Evolutionary conservation across 2,797 vertebrate species (phyloP).

Genomic region (Muraenolepis orangiensis): DNA sequence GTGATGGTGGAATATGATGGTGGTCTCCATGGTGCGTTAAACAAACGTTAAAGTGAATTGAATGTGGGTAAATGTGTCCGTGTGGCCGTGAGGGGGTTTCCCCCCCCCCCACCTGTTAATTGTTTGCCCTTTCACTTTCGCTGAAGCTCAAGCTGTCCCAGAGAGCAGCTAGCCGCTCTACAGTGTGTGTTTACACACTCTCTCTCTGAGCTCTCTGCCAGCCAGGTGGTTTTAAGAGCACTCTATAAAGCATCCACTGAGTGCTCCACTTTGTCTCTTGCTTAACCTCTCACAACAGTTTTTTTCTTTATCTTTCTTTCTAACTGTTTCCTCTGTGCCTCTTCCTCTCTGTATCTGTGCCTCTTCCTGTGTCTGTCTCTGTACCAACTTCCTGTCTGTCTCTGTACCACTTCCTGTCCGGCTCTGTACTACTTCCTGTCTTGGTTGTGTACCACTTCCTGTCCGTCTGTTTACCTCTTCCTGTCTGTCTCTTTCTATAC

Average conservation of each 20-base stretch:
- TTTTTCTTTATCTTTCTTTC: slow-evolving; percentile 78
- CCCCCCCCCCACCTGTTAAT: too few relatives aligned
- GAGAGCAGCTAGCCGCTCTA: not conserved
- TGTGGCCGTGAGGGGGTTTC: not conserved
- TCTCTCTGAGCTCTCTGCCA: not conserved
- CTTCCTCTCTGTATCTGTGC: slow-evolving; percentile 16
- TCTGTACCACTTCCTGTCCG: not conserved
- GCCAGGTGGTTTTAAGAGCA: not conserved
- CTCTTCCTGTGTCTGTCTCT: not conserved
- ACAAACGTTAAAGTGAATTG: not conserved
- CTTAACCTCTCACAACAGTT: slow-evolving; percentile 47
- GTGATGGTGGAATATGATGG: not conserved
- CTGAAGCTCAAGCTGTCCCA: not conserved
- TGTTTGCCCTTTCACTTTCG: not conserved
- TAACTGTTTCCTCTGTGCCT: slow-evolving; percentile 69
- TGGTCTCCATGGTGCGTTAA: not conserved
- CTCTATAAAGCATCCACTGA: slow-evolving; percentile 7
- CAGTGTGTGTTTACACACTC: not conserved
- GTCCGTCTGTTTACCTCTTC: slow-evolving; percentile 55
- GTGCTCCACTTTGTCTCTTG: slow-evolving; percentile 36
- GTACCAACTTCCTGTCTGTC: not conserved
- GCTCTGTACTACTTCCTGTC: not conserved
- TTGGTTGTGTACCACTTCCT: not conserved
- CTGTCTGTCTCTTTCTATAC: slow-evolving; percentile 3
- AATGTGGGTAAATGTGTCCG: not conserved